A percentile compares a stretch with the other conserved stretches of the same genome.
Conservation (phyloP, 2,113 vertebrate species). For the Labrus mixtus region DNA sequence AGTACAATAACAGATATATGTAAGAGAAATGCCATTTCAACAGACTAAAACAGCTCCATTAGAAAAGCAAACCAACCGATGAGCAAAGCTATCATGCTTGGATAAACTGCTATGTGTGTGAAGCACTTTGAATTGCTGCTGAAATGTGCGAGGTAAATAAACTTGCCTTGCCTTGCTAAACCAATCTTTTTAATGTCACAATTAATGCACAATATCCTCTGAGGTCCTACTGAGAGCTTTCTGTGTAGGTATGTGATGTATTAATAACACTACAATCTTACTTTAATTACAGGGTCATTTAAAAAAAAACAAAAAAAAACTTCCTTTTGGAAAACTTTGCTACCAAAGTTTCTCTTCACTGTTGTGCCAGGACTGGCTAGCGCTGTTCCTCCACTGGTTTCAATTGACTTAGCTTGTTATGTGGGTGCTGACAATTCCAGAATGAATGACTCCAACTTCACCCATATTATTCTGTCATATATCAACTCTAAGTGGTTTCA, state of each 20-base stretch:
- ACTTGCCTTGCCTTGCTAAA: too few relatives aligned
- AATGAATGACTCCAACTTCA: slow-evolving; percentile 61
- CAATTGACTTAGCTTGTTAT: slow-evolving; percentile 33
- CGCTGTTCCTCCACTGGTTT: slow-evolving; percentile 23
- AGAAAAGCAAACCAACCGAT: background rate
- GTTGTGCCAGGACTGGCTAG: background rate
- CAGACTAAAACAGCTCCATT: background rate
- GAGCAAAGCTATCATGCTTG: background rate
- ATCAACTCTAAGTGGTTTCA: slow-evolving; percentile 66
- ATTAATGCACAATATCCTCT: too few relatives aligned
- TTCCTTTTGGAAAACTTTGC: background rate
- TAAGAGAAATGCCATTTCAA: background rate
- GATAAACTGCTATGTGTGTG: too few relatives aligned
- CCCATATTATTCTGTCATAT: slow-evolving; percentile 61
- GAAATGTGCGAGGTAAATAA: too few relatives aligned
- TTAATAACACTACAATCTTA: too few relatives aligned
- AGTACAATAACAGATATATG: too few relatives aligned
- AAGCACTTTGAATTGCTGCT: too few relatives aligned
- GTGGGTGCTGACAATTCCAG: slow-evolving; percentile 61
- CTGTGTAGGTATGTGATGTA: too few relatives aligned
- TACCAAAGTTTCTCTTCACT: background rate
- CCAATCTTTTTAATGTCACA: too few relatives aligned
- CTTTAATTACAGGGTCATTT: too few relatives aligned
- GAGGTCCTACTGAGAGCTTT: too few relatives aligned
- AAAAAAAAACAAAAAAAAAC: too few relatives aligned